Conservation (phyloP, 2,797 vertebrate genomes). For the Urocyon cinereoargenteus region DNA sequence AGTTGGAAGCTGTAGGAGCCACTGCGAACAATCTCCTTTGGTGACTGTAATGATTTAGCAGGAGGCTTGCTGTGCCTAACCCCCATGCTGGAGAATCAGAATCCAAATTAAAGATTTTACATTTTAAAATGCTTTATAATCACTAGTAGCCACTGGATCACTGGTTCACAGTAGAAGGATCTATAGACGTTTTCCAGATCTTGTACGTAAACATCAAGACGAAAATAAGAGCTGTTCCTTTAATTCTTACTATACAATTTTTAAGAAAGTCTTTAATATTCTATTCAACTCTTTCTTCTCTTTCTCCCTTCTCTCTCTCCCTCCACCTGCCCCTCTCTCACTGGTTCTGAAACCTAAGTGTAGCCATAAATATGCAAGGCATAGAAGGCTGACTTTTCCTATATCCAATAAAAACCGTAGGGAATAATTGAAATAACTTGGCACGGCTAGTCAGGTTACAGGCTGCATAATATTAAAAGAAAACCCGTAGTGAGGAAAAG, state of each 20-base stretch:
- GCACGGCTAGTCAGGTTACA: constrained; percentile 54
- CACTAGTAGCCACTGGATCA: not conserved
- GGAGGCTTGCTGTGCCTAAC: not conserved
- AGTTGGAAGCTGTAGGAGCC: not conserved
- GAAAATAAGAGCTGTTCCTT: constrained; percentile 66
- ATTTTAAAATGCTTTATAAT: not conserved
- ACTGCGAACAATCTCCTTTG: not conserved
- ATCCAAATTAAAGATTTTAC: constrained; percentile 10
- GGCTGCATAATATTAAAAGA: constrained; percentile 62
- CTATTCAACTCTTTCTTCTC: constrained; percentile 52
- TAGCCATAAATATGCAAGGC: constrained; percentile 74
- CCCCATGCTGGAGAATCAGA: not conserved
- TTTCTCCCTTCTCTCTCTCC: constrained; percentile 32
- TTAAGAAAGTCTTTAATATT: constrained; percentile 69
- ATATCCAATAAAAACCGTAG: constrained; percentile 75
- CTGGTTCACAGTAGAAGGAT: not conserved
- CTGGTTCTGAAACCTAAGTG: constrained; percentile 68
- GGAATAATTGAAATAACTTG: constrained; percentile 75
- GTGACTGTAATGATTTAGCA: not conserved
- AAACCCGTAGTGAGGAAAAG: constrained; percentile 54
- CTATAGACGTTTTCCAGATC: not conserved
- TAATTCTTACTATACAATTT: constrained; percentile 57
- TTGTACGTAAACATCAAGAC: not conserved
- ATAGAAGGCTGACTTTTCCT: constrained; percentile 63
- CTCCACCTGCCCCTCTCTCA: not conserved